A percentile compares a stretch with the other conserved stretches of the same genome.
Evolutionary conservation across 2,888 invertebrate species (phyloP).

Genomic region (Andrena minutula): DNA sequence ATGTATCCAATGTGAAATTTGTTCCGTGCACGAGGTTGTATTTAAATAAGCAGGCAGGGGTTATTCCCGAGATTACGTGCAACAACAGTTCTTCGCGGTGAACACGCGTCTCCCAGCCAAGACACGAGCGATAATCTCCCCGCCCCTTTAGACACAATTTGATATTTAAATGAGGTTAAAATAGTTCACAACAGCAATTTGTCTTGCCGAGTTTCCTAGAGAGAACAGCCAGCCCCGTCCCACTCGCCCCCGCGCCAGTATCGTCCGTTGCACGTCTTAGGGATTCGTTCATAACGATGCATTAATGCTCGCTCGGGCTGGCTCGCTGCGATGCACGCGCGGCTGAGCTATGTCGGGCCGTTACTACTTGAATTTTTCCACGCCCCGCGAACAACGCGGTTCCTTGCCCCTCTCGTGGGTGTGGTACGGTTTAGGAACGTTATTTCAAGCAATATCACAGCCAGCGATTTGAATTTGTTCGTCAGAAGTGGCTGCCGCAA

Average conservation of each 20-base stretch:
- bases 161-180: conserved; percentile 82
- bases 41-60: conserved; percentile 49
- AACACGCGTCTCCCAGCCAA: conserved; percentile 44
- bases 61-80: conserved; percentile 46
- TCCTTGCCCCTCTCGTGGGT: no score
- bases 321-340: no score
- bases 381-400: no score
- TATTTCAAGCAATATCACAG: background rate
- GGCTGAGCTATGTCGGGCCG: no score
- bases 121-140: conserved; percentile 59
- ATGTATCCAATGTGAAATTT: conserved; percentile 51
- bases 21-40: conserved; percentile 25
- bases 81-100: conserved; percentile 26
- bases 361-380: no score
- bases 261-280: conserved; percentile 33
- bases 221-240: conserved; percentile 42
- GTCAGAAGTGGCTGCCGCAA: background rate
- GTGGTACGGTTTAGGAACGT: no score
- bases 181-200: conserved; percentile 82
- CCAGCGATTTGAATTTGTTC: conserved; percentile 14
- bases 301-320: conserved; percentile 24
- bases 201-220: conserved; percentile 76
- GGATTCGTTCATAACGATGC: conserved; percentile 40
- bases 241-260: background rate
- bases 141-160: conserved; percentile 73